A percentile compares a stretch with the other conserved stretches of the same genome.
Conservation (phyloP, 2,113 vertebrate genomes). For the Pelobates fuscus region DNA sequence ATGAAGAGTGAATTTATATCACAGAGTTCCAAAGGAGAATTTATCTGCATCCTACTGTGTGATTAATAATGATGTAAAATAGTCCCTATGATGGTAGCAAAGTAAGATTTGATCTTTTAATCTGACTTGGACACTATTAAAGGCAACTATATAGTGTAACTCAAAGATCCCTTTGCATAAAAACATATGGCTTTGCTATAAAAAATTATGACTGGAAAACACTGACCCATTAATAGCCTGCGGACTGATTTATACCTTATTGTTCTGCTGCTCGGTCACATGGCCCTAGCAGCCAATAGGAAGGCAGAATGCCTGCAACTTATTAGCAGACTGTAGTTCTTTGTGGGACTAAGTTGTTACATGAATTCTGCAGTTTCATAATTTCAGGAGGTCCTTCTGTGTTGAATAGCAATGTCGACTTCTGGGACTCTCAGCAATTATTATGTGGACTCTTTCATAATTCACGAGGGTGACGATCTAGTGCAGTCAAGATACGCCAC, state of each 20-base stretch:
- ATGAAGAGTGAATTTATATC: constrained; percentile 72
- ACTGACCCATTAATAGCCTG: constrained; percentile 92
- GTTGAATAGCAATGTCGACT: constrained; percentile 79
- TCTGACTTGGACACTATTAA: constrained; percentile 78
- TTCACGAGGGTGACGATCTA: constrained; percentile 86
- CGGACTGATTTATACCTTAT: constrained; percentile 99
- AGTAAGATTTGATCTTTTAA: constrained; percentile 71
- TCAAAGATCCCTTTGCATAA: constrained; percentile 88
- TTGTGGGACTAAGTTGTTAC: constrained; percentile 92
- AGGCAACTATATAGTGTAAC: constrained; percentile 80
- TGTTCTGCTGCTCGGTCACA: constrained; percentile 90
- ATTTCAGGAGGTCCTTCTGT: constrained; percentile 83
- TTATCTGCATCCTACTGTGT: constrained; percentile 68
- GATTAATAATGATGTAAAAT: constrained; percentile 82
- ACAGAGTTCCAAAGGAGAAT: constrained; percentile 57
- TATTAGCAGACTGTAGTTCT: constrained; percentile 93
- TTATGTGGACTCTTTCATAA: constrained; percentile 93
- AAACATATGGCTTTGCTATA: constrained; percentile 88
- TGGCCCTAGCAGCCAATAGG: constrained; percentile 83
- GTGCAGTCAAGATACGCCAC: constrained; percentile 79
- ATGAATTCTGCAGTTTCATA: constrained; percentile 95
- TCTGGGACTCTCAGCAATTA: constrained; percentile 92
- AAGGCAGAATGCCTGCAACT: constrained; percentile 78
- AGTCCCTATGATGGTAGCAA: constrained; percentile 66
- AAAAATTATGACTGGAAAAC: constrained; percentile 93